A percentile compares a stretch with the other conserved stretches of the same genome.
Evolutionary conservation across 2,113 vertebrate species (phyloP).

Genomic region (Heterotilapia buettikoferi): DNA sequence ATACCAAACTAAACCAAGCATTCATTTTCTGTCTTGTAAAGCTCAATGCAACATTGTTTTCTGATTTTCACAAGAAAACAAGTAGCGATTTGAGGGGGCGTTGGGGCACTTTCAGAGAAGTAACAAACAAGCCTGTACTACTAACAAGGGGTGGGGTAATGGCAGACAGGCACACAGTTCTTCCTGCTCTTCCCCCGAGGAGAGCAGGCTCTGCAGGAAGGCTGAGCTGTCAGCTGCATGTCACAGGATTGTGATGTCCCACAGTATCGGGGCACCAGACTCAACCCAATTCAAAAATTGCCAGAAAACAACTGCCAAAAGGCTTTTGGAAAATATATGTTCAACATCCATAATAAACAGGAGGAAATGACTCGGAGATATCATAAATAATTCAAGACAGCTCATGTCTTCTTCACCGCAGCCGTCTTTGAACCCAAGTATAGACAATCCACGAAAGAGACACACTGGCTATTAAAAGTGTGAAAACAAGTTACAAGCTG

Average conservation of each 20-base stretch:
- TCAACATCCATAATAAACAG: constrained; percentile 62
- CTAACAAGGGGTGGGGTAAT: constrained; percentile 23
- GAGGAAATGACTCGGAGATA: constrained; percentile 52
- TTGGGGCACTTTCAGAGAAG: background rate
- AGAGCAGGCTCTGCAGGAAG: constrained; percentile 20
- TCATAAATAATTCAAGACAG: constrained; percentile 68
- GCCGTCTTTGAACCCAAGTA: constrained; percentile 18
- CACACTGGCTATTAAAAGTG: constrained; percentile 27
- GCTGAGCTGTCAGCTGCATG: constrained; percentile 49
- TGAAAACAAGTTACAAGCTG: constrained; percentile 21
- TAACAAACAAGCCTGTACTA: constrained; percentile 15
- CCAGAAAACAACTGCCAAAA: constrained; percentile 43
- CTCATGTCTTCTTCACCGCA: constrained; percentile 25
- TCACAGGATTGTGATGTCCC: constrained; percentile 44
- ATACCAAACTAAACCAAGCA: constrained; percentile 36
- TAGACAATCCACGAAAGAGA: constrained; percentile 29
- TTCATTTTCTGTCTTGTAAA: constrained; percentile 22
- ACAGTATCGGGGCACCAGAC: constrained; percentile 19
- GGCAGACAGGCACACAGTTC: constrained; percentile 6
- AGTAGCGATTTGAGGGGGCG: background rate
- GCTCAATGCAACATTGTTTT: constrained; percentile 19
- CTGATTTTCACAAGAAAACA: constrained; percentile 32
- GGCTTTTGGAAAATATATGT: constrained; percentile 64
- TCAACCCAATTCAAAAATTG: constrained; percentile 42
- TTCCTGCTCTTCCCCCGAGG: constrained; percentile 10